phyloP scores from a whole-genome alignment of 2,888 invertebrate genomes.

The Phorcus lineatus region DNA sequence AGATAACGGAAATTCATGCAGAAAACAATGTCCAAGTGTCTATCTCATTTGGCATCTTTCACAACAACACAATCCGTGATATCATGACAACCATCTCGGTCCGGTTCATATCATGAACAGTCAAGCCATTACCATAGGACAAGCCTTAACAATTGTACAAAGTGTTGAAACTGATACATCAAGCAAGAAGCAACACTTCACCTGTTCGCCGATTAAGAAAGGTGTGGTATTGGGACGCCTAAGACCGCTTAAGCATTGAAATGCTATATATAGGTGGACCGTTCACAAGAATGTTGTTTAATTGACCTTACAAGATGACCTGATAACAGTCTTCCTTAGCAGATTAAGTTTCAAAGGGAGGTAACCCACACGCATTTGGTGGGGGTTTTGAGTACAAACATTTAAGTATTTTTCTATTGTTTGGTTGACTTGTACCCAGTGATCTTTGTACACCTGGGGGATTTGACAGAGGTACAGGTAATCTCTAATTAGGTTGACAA shows the following conservation, averaged over 20 bases:
- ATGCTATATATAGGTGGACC: not conserved
- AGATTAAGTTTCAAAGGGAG: not conserved
- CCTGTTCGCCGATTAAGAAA: not conserved
- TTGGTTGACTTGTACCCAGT: too few species aligned
- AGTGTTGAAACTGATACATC: slow-evolving; percentile 1
- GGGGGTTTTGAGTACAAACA: not conserved
- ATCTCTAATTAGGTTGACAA: too few species aligned
- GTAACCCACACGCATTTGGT: slow-evolving; percentile 2
- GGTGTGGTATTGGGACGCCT: not conserved
- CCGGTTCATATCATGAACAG: too few species aligned
- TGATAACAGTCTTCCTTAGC: not conserved
- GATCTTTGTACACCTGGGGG: too few species aligned
- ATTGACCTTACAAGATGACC: not conserved
- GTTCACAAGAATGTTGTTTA: not conserved
- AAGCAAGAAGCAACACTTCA: not conserved
- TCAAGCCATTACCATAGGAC: not conserved
- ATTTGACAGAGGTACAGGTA: too few species aligned
- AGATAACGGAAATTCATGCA: not conserved
- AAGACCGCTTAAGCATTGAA: not conserved
- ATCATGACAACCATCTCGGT: not conserved
- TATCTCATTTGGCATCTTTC: not conserved
- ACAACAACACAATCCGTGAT: not conserved
- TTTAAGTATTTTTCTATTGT: too few species aligned
- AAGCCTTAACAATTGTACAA: not conserved
- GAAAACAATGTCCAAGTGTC: not conserved